Percentiles rank a stretch among this genome's conserved stretches.
Evolutionary conservation across 1,140 invertebrate genomes (phyloP).

Genomic region (Drosophila willistoni): DNA sequence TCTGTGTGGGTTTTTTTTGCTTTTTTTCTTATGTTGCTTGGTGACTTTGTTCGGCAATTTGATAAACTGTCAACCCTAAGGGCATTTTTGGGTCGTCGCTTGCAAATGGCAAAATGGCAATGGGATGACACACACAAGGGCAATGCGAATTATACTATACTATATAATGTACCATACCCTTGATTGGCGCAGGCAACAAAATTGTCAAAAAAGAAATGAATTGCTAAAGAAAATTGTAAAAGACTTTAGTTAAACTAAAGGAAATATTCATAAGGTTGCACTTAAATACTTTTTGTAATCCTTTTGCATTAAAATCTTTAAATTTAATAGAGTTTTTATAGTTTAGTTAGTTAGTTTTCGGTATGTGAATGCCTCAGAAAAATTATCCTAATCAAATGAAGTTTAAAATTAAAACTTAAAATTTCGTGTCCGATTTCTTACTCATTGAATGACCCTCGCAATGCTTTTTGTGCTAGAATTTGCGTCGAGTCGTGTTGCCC

Average conservation of each 20-base stretch:
- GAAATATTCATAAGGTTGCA: background rate
- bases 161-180: conserved; percentile 12
- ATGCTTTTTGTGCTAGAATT: too few species aligned
- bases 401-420: too few species aligned
- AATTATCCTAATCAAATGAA: too few species aligned
- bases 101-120: conserved; percentile 18
- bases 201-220: background rate
- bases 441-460: background rate
- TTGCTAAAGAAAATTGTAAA: background rate
- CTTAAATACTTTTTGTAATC: too few species aligned
- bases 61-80: conserved; percentile 64
- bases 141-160: conserved; percentile 29
- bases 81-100: conserved; percentile 27
- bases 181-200: conserved; percentile 11
- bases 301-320: background rate
- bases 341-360: too few species aligned
- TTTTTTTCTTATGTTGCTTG: conserved; percentile 22
- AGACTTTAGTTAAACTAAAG: background rate
- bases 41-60: conserved; percentile 60
- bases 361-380: too few species aligned
- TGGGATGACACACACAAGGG: conserved; percentile 14
- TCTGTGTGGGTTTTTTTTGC: background rate
- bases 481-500: background rate
- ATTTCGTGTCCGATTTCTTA: background rate
- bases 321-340: too few species aligned